A percentile compares a stretch with the other conserved stretches of the same genome.
These are phyloP conservation scores for Schlechtendalia chinensis DNA, from an alignment of 1,140 invertebrate genomes.

Conservation along the genomic window DNA sequence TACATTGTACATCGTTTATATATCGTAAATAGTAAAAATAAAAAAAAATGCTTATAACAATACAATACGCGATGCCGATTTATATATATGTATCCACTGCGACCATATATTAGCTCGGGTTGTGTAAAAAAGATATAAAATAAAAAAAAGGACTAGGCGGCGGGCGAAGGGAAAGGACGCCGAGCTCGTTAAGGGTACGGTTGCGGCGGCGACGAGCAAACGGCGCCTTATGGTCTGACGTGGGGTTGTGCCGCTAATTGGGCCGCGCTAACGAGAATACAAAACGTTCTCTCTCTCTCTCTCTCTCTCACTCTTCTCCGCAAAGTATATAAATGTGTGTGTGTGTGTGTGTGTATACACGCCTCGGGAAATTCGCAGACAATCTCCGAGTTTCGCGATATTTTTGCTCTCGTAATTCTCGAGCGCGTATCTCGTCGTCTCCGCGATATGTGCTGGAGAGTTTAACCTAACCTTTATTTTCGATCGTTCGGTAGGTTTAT, in stretches of 20 bases:
- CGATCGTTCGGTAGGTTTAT: too few species aligned
- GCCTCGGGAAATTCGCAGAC: neutral
- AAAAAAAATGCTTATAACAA: too few species aligned
- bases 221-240: constrained; percentile 48
- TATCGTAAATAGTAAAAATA: too few species aligned
- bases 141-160: neutral
- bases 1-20: too few species aligned
- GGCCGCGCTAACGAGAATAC: constrained; percentile 44
- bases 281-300: constrained; percentile 12
- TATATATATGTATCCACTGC: too few species aligned
- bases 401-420: too few species aligned
- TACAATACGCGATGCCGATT: neutral
- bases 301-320: neutral
- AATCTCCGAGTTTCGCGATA: too few species aligned
- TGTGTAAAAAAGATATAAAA: neutral
- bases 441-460: too few species aligned
- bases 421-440: too few species aligned
- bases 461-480: too few species aligned
- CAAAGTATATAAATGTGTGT: too few species aligned
- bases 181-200: constrained; percentile 43
- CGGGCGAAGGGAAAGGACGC: neutral
- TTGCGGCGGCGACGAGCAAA: constrained; percentile 24
- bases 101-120: constrained; percentile 1
- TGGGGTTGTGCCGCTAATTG: constrained; percentile 39
- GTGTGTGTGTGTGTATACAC: neutral